Conservation (phyloP, 1,140 invertebrate species). For the Drosophila pachea region DNA sequence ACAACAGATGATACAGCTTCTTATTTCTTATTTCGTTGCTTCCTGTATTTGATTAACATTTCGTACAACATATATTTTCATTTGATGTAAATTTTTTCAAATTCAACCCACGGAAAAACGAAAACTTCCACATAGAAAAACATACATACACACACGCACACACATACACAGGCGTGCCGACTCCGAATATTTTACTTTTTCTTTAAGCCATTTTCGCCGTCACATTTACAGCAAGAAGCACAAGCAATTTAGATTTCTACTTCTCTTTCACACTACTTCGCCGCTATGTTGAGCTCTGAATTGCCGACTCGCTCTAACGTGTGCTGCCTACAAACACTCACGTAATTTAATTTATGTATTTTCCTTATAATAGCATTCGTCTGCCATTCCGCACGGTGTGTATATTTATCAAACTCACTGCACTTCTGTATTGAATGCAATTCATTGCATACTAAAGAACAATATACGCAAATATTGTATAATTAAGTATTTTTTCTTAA, state of each 20-base stretch:
- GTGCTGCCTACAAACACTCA: slow-evolving; percentile 54
- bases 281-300: slow-evolving; percentile 47
- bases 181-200: slow-evolving; percentile 52
- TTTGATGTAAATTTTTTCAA: slow-evolving; percentile 36
- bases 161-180: slow-evolving; percentile 27
- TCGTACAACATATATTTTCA: slow-evolving; percentile 27
- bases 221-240: slow-evolving; percentile 63
- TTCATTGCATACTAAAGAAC: slow-evolving; percentile 45
- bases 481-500: slow-evolving; percentile 60
- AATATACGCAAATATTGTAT: slow-evolving; percentile 53
- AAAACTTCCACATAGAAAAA: not conserved
- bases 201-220: slow-evolving; percentile 69
- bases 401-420: slow-evolving; percentile 38
- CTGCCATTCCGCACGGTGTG: slow-evolving; percentile 28
- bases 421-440: slow-evolving; percentile 40
- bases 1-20: slow-evolving; percentile 33
- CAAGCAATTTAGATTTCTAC: slow-evolving; percentile 54
- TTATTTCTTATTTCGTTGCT: slow-evolving; percentile 23
- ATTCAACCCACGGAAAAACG: slow-evolving; percentile 17
- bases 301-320: slow-evolving; percentile 65
- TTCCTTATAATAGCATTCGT: slow-evolving; percentile 36
- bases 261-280: slow-evolving; percentile 48
- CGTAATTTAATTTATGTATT: slow-evolving; percentile 59
- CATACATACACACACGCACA: slow-evolving; percentile 7
- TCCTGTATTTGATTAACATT: slow-evolving; percentile 18